phyloP scores from a whole-genome alignment of 1,140 invertebrate species.

The Tetragonula clypearis region DNA sequence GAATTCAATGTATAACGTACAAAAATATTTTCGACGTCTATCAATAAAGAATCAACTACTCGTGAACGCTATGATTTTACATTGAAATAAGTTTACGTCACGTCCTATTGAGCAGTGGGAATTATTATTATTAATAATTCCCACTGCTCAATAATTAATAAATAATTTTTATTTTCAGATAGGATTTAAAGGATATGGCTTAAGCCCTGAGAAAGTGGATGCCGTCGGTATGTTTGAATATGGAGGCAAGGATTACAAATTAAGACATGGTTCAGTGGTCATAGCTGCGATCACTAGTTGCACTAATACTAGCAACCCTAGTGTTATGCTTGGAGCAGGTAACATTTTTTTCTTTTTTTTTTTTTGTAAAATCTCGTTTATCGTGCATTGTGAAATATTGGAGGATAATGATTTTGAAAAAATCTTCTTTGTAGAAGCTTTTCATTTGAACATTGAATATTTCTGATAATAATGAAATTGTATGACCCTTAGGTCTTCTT shows the following conservation, averaged over 20 bases:
- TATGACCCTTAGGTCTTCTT: constrained; percentile 88
- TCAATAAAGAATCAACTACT: background rate
- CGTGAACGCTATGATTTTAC: background rate
- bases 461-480: background rate
- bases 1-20: background rate
- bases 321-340: constrained; percentile 97
- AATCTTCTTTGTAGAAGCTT: no score
- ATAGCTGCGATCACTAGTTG: constrained; percentile 99
- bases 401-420: no score
- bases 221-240: constrained; percentile 89
- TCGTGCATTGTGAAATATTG: background rate
- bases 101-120: background rate
- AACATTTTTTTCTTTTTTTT: constrained; percentile 22
- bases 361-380: background rate
- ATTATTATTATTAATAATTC: constrained; percentile 6
- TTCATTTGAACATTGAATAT: background rate
- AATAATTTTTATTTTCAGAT: constrained; percentile 83
- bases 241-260: constrained; percentile 91
- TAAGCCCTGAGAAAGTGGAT: constrained; percentile 86
- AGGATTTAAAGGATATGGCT: constrained; percentile 97
- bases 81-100: background rate
- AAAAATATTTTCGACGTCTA: background rate
- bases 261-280: constrained; percentile 96
- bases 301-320: constrained; percentile 99
- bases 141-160: no score